phyloP scores from a whole-genome alignment of 2,888 invertebrate species.

The Amblyjoppa fuscipennis region DNA sequence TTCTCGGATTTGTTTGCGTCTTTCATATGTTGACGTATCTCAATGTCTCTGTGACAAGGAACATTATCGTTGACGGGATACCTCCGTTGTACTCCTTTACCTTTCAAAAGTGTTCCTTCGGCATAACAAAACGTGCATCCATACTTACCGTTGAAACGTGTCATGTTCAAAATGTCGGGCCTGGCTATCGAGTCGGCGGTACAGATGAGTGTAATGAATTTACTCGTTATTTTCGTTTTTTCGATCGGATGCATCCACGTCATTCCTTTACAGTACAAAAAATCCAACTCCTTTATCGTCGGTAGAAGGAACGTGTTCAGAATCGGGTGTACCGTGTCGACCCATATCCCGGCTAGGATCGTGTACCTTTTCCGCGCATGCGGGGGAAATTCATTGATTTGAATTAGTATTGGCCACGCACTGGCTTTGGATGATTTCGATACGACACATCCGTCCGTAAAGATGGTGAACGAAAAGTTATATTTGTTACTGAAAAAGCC shows the following conservation, averaged over 20 bases:
- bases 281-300: neutral
- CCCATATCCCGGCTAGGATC: constrained; percentile 63
- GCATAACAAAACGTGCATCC: constrained; percentile 48
- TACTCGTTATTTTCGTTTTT: constrained; percentile 23
- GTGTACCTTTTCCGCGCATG: constrained; percentile 58
- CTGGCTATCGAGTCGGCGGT: constrained; percentile 49
- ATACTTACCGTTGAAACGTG: constrained; percentile 33
- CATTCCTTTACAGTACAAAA: constrained; percentile 51
- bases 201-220: constrained; percentile 48
- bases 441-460: constrained; percentile 38
- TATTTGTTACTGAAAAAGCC: constrained; percentile 44
- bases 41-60: constrained; percentile 10
- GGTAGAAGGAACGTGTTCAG: constrained; percentile 38
- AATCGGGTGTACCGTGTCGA: constrained; percentile 37
- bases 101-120: neutral
- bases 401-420: constrained; percentile 60
- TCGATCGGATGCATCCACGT: constrained; percentile 37
- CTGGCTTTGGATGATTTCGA: constrained; percentile 50
- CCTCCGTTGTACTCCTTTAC: neutral
- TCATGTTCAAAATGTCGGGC: constrained; percentile 56
- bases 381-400: constrained; percentile 61
- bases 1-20: neutral
- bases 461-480: constrained; percentile 57
- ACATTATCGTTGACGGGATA: constrained; percentile 10
- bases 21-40: constrained; percentile 35